Conservation (phyloP, 2,113 vertebrate genomes). For the Myxocyprinus asiaticus region DNA sequence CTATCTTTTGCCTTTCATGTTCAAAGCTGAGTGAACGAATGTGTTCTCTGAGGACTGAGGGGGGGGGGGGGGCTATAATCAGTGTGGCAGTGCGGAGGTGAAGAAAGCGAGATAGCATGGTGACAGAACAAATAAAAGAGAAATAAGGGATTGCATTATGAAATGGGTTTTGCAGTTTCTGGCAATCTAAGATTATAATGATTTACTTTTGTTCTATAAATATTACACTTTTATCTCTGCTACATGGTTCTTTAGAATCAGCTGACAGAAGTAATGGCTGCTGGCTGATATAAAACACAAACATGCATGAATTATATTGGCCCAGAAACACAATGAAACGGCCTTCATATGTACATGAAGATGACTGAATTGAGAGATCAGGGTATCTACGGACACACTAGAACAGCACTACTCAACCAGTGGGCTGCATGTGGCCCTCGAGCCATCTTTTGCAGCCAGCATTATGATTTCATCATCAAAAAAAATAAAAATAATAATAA, state of each 20-base stretch:
- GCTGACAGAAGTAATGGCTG: not conserved
- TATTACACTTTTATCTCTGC: constrained; percentile 10
- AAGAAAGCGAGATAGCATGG: constrained; percentile 13
- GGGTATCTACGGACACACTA: too few relatives aligned
- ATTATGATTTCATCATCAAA: too few relatives aligned
- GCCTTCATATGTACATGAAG: not conserved
- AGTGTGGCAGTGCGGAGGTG: constrained; percentile 23
- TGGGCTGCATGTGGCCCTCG: too few relatives aligned
- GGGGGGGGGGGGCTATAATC: constrained; percentile 26
- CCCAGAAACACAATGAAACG: not conserved
- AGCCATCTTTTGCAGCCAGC: too few relatives aligned
- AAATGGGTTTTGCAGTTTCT: constrained; percentile 27
- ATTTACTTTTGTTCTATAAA: constrained; percentile 32
- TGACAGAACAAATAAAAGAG: constrained; percentile 24
- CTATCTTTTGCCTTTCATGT: constrained; percentile 40
- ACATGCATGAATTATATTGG: not conserved
- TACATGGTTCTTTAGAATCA: not conserved
- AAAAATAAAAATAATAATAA: too few relatives aligned
- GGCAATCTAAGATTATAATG: constrained; percentile 20
- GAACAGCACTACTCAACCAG: too few relatives aligned
- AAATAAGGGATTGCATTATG: constrained; percentile 23
- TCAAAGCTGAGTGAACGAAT: constrained; percentile 41
- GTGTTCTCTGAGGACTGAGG: constrained; percentile 20
- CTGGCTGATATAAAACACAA: not conserved
- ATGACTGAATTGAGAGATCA: too few relatives aligned